Percentiles rank a stretch among this genome's conserved stretches.
These are phyloP conservation scores for Ageneiosus marmoratus DNA, from an alignment of 2,113 vertebrate species.

Conservation along the genomic window DNA sequence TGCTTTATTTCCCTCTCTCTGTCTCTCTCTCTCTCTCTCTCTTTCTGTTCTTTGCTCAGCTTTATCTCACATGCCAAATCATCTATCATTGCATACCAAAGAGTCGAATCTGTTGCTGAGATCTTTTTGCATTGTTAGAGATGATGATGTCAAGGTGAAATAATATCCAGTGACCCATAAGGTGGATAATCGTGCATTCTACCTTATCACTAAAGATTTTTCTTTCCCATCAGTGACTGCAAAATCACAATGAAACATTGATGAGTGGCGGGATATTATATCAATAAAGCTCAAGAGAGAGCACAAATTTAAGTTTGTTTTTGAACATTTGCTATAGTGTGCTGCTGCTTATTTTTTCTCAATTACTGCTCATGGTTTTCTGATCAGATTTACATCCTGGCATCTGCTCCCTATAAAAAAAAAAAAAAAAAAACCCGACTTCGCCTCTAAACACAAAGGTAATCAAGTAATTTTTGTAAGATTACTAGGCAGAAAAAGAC, in stretches of 20 bases:
- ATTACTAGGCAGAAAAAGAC: conserved; percentile 18
- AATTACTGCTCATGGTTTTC: conserved; percentile 24
- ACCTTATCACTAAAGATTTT: conserved; percentile 30
- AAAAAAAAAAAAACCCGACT: conserved; percentile 26
- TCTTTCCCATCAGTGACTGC: conserved; percentile 22
- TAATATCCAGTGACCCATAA: conserved; percentile 11
- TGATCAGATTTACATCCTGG: conserved; percentile 38
- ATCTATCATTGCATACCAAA: conserved; percentile 15
- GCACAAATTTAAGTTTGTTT: background rate
- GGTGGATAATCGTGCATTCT: background rate
- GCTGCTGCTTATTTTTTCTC: conserved; percentile 35
- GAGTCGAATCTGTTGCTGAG: conserved; percentile 32
- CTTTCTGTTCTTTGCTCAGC: background rate
- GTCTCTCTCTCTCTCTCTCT: background rate
- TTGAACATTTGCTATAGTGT: background rate
- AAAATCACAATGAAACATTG: background rate
- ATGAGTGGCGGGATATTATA: conserved; percentile 25
- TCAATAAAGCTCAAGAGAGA: conserved; percentile 15
- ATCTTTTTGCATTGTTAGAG: conserved; percentile 44
- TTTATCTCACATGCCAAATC: background rate
- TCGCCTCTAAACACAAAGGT: conserved; percentile 14
- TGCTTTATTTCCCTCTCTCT: background rate
- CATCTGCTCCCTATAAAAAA: conserved; percentile 24
- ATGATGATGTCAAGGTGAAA: conserved; percentile 39
- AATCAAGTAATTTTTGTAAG: conserved; percentile 49